Conservation (phyloP, 2,888 invertebrate genomes). For the Epinotia brunnichana region DNA sequence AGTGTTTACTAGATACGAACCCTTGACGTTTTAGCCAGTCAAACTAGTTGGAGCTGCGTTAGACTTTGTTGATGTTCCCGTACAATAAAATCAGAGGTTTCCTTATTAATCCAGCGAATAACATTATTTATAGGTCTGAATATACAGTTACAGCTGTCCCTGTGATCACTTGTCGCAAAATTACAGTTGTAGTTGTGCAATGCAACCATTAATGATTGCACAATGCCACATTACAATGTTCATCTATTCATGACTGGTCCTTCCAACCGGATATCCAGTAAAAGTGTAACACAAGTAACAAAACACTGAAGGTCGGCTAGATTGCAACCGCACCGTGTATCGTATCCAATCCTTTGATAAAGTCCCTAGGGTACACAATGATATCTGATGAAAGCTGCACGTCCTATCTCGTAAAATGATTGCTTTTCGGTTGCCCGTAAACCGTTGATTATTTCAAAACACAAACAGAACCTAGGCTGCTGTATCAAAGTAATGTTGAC, state of each 20-base stretch:
- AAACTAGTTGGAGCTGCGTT: background rate
- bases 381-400: background rate
- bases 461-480: background rate
- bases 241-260: conserved; percentile 25
- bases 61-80: background rate
- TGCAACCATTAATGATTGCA: background rate
- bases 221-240: conserved; percentile 7
- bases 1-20: background rate
- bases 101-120: background rate
- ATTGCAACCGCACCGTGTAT: background rate
- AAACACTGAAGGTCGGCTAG: conserved; percentile 17
- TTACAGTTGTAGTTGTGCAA: conserved; percentile 19
- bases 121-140: background rate
- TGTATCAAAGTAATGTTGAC: background rate
- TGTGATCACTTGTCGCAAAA: conserved; percentile 4
- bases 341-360: background rate
- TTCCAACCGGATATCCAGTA: conserved; percentile 33
- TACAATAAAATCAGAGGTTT: background rate
- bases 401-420: background rate
- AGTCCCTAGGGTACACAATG: background rate
- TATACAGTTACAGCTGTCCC: background rate
- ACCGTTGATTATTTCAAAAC: background rate
- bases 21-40: background rate
- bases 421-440: conserved; percentile 1
- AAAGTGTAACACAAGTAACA: conserved; percentile 27